These are phyloP conservation scores for Drosophila sulfurigaster DNA, from an alignment of 1,140 invertebrate genomes.

Conservation along the genomic window DNA sequence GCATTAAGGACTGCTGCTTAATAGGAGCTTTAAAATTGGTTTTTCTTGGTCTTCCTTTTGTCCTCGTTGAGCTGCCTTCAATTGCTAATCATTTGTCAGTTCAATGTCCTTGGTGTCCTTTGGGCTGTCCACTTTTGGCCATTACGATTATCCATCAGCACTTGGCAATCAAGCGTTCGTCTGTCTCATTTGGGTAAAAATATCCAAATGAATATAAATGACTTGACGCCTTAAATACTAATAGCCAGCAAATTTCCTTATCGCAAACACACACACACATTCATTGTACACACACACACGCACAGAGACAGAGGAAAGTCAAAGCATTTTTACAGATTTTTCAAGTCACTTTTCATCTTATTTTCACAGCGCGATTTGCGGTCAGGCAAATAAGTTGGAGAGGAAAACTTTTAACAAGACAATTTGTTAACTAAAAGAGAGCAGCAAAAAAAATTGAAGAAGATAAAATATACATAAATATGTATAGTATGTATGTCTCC, in stretches of 20 bases:
- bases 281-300: slow-evolving; percentile 20
- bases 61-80: slow-evolving; percentile 17
- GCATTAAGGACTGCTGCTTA: neutral
- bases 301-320: slow-evolving; percentile 29
- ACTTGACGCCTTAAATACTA: slow-evolving; percentile 83
- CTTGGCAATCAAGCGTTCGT: slow-evolving; percentile 44
- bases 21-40: neutral
- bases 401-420: slow-evolving; percentile 74
- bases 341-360: slow-evolving; percentile 68
- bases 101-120: slow-evolving; percentile 42
- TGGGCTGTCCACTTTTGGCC: slow-evolving; percentile 50
- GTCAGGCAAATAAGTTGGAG: slow-evolving; percentile 23
- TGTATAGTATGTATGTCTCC: slow-evolving; percentile 2
- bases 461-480: slow-evolving; percentile 7
- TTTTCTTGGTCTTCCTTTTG: neutral
- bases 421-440: slow-evolving; percentile 73
- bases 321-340: slow-evolving; percentile 62
- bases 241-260: slow-evolving; percentile 82
- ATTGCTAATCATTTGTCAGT: slow-evolving; percentile 48
- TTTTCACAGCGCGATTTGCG: slow-evolving; percentile 44
- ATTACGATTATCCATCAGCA: slow-evolving; percentile 61
- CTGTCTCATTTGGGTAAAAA: slow-evolving; percentile 21
- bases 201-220: slow-evolving; percentile 80
- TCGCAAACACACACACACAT: slow-evolving; percentile 39
- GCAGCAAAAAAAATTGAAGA: neutral